These are phyloP conservation scores for Hepsetus odoe DNA, from an alignment of 2,113 vertebrate species.

Conservation along the genomic window DNA sequence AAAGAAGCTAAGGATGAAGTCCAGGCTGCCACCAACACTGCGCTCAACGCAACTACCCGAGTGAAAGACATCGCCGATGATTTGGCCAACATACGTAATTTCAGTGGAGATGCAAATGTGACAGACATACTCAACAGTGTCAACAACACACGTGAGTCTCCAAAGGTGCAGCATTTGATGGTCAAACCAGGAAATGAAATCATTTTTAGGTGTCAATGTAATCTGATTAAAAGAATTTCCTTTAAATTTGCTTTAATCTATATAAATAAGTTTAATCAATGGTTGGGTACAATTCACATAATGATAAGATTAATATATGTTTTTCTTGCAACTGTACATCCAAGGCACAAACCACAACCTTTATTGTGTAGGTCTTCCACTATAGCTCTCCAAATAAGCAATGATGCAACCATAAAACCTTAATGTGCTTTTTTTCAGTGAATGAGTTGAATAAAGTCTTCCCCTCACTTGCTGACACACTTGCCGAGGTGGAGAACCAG, in stretches of 20 bases:
- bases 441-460: constrained; percentile 75
- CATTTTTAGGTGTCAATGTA: not conserved
- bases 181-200: not conserved
- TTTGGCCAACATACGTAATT: constrained; percentile 69
- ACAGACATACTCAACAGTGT: constrained; percentile 48
- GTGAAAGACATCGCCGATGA: constrained; percentile 76
- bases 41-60: constrained; percentile 65
- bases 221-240: too few species aligned
- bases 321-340: too few species aligned
- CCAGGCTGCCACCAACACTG: constrained; percentile 65
- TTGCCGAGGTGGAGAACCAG: constrained; percentile 79
- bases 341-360: too few species aligned
- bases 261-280: too few species aligned
- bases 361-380: too few species aligned
- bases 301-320: too few species aligned
- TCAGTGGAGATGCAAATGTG: constrained; percentile 20
- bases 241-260: too few species aligned
- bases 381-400: not conserved
- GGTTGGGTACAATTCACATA: too few species aligned
- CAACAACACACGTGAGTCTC: constrained; percentile 59
- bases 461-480: constrained; percentile 68
- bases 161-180: not conserved
- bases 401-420: not conserved
- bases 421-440: constrained; percentile 68
- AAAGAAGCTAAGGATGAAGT: constrained; percentile 69